These are phyloP conservation scores for Prosopocoilus inquinatus DNA, from an alignment of 2,888 invertebrate species.

Conservation along the genomic window DNA sequence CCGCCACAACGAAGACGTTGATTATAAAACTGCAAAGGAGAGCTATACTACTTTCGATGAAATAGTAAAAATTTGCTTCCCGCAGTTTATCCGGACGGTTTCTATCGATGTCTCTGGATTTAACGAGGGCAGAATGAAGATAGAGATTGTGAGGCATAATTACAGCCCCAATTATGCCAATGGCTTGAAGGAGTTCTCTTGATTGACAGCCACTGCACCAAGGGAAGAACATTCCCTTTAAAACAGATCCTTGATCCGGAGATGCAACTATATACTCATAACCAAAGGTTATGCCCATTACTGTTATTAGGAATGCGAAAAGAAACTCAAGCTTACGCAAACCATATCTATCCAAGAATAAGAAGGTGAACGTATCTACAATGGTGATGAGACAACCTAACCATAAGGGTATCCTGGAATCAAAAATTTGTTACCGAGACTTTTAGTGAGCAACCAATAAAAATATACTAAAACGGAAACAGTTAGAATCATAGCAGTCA, in stretches of 20 bases:
- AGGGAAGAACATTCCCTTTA: slow-evolving; percentile 75
- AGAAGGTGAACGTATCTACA: slow-evolving; percentile 82
- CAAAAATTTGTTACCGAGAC: not conserved
- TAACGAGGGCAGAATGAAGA: slow-evolving; percentile 84
- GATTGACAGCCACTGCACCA: slow-evolving; percentile 71
- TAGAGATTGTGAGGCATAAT: slow-evolving; percentile 93
- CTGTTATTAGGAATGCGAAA: slow-evolving; percentile 75
- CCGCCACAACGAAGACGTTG: slow-evolving; percentile 82
- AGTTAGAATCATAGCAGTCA: too few relatives aligned
- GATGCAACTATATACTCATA: slow-evolving; percentile 75
- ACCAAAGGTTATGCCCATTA: slow-evolving; percentile 86
- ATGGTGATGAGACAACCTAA: slow-evolving; percentile 81
- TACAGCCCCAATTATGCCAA: slow-evolving; percentile 78
- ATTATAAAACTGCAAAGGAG: slow-evolving; percentile 79
- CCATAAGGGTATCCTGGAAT: slow-evolving; percentile 68
- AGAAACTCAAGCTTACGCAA: slow-evolving; percentile 77
- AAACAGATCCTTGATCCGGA: slow-evolving; percentile 67
- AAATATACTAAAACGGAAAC: not conserved
- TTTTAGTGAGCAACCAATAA: not conserved
- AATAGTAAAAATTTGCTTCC: slow-evolving; percentile 83
- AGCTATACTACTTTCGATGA: slow-evolving; percentile 74
- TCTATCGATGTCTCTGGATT: slow-evolving; percentile 79
- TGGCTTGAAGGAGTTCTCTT: slow-evolving; percentile 66
- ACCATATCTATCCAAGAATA: slow-evolving; percentile 81
- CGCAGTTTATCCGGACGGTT: slow-evolving; percentile 64